Base-by-base conservation (phyloP, 92 coral and sea anemone genomes). In the Chrysogorgia sp. region DNA sequence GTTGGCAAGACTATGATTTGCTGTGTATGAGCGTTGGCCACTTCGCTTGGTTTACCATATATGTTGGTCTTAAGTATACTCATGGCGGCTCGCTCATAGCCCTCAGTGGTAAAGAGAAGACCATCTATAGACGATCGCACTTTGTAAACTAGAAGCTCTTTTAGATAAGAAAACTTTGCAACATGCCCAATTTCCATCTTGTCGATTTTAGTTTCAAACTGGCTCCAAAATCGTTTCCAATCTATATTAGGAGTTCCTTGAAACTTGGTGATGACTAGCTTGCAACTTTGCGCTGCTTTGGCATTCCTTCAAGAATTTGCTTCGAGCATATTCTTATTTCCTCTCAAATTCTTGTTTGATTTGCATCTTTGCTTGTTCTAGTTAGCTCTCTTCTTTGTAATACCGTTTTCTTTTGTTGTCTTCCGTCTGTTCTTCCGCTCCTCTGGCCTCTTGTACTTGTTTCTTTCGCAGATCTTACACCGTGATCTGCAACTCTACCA, bases 241-340 rank as follows among this genome's bases (percentile, higher is more conserved):
- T 76, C 90, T 2, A 78, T 62, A 21, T 77, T n/a, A n/a, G n/a
- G 84, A 17, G 85, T 87, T 21, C 90, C 90, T 56, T 83, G 90
- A 57, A 87, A 87, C 28, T 75, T 66, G 12, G 85, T 84, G 15
- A 87, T 83, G 3, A 71, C 83, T 12, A 87, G 75, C 49, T 79
- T 83, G 14, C 85, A 86, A 40, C 79, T 56, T 61, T 84, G 84
- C 15, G 77, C 89, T 49, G 71, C 45, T 32, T 31, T 34, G 9
- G 45, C 65, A 22, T 57, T 47, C 31, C 3, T 71, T 19, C 74
- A n/a, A 15, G 53, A 13, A 34, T 69, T 58, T 25, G 53, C 72
- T 58, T n/a, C 61, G 21, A 29, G 40, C 34, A 25, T 68, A 25
- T 25, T 64, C 43, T 12, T 12, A 13, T 9, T 48, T 37, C 49